phyloP scores from a whole-genome alignment of 2,797 vertebrate genomes.

The Falco rusticolus region DNA sequence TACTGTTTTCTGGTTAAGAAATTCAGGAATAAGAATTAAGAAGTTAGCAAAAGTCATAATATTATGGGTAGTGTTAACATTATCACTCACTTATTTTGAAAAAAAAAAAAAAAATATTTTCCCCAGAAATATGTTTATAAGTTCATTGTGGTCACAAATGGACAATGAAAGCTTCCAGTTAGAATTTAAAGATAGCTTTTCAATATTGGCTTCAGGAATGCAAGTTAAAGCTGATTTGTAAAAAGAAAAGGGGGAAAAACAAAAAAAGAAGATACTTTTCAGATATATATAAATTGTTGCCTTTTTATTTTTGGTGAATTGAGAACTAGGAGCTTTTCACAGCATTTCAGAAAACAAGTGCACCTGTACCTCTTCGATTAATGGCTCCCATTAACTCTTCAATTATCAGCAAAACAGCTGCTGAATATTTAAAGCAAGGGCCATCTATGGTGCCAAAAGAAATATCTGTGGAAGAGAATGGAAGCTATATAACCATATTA shows the following conservation, averaged over 20 bases:
- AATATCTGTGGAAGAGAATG: not conserved
- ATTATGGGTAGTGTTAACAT: not conserved
- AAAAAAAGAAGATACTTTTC: constrained; percentile 19
- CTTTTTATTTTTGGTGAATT: constrained; percentile 36
- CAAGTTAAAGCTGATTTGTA: constrained; percentile 4
- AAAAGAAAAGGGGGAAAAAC: no score
- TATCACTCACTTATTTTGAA: not conserved
- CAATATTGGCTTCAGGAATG: not conserved
- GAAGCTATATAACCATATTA: not conserved
- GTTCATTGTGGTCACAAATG: not conserved
- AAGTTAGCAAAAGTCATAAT: not conserved
- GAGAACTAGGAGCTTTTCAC: not conserved
- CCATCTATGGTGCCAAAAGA: not conserved
- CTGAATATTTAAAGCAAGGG: not conserved
- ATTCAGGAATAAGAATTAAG: not conserved
- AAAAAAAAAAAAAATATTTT: not conserved
- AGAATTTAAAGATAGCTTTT: constrained; percentile 22
- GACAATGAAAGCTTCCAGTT: constrained; percentile 18
- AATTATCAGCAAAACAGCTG: not conserved
- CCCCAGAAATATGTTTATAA: not conserved
- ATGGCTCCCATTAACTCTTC: constrained; percentile 18
- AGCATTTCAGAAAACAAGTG: not conserved
- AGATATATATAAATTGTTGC: not conserved
- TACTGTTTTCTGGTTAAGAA: not conserved
- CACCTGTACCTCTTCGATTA: constrained; percentile 3